Evolutionary conservation across 2,113 vertebrate genomes (phyloP), one percentile per base, ranked within the genome.

Genomic region (Dipodomys merriami): DNA sequence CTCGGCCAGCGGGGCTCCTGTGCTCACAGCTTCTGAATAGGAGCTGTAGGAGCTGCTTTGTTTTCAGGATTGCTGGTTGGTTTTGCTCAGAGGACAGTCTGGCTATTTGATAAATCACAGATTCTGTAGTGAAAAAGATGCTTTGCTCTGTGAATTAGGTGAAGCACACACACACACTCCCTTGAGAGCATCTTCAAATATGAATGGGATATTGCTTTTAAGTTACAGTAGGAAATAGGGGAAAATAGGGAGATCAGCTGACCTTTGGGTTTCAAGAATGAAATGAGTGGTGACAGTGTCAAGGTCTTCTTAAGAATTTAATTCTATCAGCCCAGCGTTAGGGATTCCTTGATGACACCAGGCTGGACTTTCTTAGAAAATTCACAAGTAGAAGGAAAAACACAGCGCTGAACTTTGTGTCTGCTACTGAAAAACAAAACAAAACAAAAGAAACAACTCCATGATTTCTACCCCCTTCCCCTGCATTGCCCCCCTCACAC

Each of bases 281-380:
- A 72, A n/a, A 3, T 8, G 2, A 93, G 23, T 76, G 62, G 91
- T 78, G n/a, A 1, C 22, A 16, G 6, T 83, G 72, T 39, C 23
- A 87, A 71, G 76, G 65, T 90, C 80, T 76, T 67, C 78, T 49
- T 25, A 60, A 95, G 49, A 27, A 53, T n/a, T 81, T 35, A 27
- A 88, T 85, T 95, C 69, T 85, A 85, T 57, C 20, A 65, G 49
- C 29, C 74, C 82, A 92, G 27, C 12, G 29, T 46, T 18, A 46
- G 29, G 8, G 15, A 78, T 93, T 65, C 78, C n/a, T 87, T 7
- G 7, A 0, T 1, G 39, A 39, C 39, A 39, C 39, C 39, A 88
- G 53, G 65, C 13, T 19, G 44, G 13, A 68, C 35, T 35, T 35
- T 87, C 67, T 86, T 73, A 57, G n/a, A 94, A 88, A 77, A 39